Percentiles rank a stretch among this genome's conserved stretches.
Evolutionary conservation across 2,888 invertebrate species (phyloP).

Genomic region (Trissonchulus sp.): DNA sequence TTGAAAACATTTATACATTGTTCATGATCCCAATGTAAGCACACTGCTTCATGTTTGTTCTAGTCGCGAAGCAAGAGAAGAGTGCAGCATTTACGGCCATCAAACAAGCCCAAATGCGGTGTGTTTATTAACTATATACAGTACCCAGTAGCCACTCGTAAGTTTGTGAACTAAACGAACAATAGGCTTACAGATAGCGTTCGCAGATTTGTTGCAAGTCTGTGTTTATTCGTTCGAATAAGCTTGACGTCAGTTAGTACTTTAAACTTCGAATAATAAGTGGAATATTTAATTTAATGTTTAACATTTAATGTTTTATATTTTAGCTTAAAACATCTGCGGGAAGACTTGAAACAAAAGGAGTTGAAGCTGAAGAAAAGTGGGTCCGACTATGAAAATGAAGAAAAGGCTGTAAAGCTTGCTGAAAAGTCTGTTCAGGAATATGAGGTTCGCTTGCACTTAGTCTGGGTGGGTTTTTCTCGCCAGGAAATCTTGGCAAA

Average conservation of each 20-base stretch:
- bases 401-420: constrained; percentile 11
- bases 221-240: constrained; percentile 33
- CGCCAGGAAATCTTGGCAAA: too few relatives aligned
- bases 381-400: constrained; percentile 24
- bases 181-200: too few relatives aligned
- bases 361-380: neutral
- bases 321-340: constrained; percentile 48
- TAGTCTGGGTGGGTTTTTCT: too few relatives aligned
- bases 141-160: too few relatives aligned
- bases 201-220: too few relatives aligned
- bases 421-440: constrained; percentile 31
- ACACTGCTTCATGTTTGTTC: constrained; percentile 32
- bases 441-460: constrained; percentile 12
- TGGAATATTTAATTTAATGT: too few relatives aligned
- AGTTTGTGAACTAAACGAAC: too few relatives aligned
- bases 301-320: neutral
- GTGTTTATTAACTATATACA: too few relatives aligned
- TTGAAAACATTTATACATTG: too few relatives aligned
- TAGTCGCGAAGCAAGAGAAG: constrained; percentile 69
- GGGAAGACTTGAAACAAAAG: constrained; percentile 42
- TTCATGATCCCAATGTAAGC: too few relatives aligned
- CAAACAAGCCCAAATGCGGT: constrained; percentile 68
- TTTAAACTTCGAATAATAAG: too few relatives aligned
- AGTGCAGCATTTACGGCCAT: constrained; percentile 71
- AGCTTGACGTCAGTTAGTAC: too few relatives aligned